Percentiles rank a stretch among this genome's conserved stretches.
These are phyloP conservation scores for Rhinichthys klamathensis DNA, from an alignment of 2,113 vertebrate genomes.

Conservation along the genomic window DNA sequence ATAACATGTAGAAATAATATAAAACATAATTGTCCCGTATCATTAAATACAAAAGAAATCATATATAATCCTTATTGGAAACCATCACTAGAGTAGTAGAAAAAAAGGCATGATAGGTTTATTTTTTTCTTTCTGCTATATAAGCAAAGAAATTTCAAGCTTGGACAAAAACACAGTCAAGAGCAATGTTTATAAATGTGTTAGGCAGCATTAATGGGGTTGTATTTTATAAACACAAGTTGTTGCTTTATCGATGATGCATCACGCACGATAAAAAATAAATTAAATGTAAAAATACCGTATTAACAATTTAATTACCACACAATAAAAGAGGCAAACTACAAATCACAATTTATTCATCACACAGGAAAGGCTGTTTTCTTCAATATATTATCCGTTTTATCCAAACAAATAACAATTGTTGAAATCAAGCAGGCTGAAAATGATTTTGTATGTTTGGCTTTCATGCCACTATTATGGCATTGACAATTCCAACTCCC, in stretches of 20 bases:
- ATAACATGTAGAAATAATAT: slow-evolving; percentile 1
- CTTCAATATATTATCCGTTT: not conserved
- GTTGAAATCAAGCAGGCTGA: not conserved
- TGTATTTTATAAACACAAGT: slow-evolving; percentile 1
- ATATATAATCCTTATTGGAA: not conserved
- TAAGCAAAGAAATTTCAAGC: slow-evolving; percentile 12
- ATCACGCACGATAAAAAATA: not conserved
- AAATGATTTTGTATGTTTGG: slow-evolving; percentile 18
- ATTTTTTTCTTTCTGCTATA: not conserved
- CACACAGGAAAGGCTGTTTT: slow-evolving; percentile 16
- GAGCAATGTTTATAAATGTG: not conserved
- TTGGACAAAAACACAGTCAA: not conserved
- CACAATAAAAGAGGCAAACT: slow-evolving; percentile 1
- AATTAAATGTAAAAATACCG: not conserved
- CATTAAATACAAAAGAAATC: not conserved
- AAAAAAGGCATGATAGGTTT: slow-evolving; percentile 39
- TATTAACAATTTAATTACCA: slow-evolving; percentile 4
- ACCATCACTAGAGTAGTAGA: not conserved
- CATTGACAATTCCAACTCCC: not conserved
- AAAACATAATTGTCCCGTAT: not conserved
- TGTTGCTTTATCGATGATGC: not conserved
- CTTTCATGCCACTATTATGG: not conserved
- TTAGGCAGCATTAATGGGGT: slow-evolving; percentile 38
- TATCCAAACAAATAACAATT: not conserved
- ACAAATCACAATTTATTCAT: slow-evolving; percentile 30